Conservation (phyloP, 2,113 vertebrate genomes). For the Ceyx melanurus region DNA sequence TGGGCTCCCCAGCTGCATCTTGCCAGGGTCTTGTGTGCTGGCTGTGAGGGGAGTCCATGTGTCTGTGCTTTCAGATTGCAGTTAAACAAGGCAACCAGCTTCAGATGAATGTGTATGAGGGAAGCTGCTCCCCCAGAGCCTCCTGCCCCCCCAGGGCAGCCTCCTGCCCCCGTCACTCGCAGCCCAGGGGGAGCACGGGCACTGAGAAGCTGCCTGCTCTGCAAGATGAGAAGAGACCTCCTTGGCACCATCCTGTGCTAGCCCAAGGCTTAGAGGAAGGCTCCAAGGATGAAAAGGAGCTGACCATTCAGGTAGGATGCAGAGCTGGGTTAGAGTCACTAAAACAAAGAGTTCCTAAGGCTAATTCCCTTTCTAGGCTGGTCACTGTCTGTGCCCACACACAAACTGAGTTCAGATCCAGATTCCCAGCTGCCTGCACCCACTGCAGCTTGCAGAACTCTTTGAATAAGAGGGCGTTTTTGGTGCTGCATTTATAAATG, state of each 20-base stretch:
- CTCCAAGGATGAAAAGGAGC: too few species aligned
- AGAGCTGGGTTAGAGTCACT: too few species aligned
- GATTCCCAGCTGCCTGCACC: too few species aligned
- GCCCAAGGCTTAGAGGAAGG: too few species aligned
- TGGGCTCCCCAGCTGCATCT: background rate
- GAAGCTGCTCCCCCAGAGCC: constrained; percentile 58
- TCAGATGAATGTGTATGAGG: constrained; percentile 91
- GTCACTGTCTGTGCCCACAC: too few species aligned
- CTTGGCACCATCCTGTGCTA: too few species aligned
- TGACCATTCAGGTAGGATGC: too few species aligned
- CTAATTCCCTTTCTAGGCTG: too few species aligned
- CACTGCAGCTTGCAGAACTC: background rate
- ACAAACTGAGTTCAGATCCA: too few species aligned
- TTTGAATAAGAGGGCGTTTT: background rate
- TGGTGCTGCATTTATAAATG: background rate
- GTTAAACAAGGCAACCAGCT: constrained; percentile 89
- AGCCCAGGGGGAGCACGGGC: constrained; percentile 61
- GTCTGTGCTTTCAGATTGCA: constrained; percentile 79
- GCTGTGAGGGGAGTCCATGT: background rate
- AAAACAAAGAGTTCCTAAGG: too few species aligned
- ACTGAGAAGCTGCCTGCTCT: background rate
- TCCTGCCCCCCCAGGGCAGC: too few species aligned
- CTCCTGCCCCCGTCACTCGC: background rate
- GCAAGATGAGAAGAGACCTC: too few species aligned
- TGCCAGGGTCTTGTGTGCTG: background rate